Base-by-base conservation (phyloP, 2,797 vertebrate genomes). In the Rhinichthys osculus region DNA sequence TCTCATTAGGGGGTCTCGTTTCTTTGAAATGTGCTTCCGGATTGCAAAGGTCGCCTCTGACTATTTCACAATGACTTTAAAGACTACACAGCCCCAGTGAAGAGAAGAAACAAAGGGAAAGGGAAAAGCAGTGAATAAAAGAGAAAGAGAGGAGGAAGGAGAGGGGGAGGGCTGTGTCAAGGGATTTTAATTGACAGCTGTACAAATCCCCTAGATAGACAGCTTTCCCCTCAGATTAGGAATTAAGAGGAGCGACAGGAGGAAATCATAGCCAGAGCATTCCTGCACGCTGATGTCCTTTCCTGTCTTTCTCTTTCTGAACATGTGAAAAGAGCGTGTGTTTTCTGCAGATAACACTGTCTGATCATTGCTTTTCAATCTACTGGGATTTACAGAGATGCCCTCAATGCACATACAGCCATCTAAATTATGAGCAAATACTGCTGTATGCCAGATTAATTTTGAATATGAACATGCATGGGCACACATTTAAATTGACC, bases 171-270 rank as follows among this genome's bases (percentile, higher is more conserved):
- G 90, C 92, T 92, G 92, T 91, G 88, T 93, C 85, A 81, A 93
- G 90, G 91, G 93, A 92, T 93, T 93, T 92, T 93, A 93, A 95
- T 93, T 93, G 94, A 95, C 93, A 94, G 91, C 93, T 94, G 91
- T 92, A 89, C 91, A 94, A 93, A 94, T 94, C 92, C 93, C 91
- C 92, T 71, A 89, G 85, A 87, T 89, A 87, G 79, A 89, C 86
- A 62, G 83, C 74, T 71, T 87, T 71, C 52, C 73, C 78, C 77
- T 85, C 81, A 88, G 86, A 89, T 77, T 19, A 78, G 79, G 80
- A 85, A 85, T 88, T 88, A 88, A 84, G 83, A 78, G 59, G 66
- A 79, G 84, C 81, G 85, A 85, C 50, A 84, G 81, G 38, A 78
- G 64, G 67, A 88, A 83, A 35, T 38, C 77, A 81, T 50, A 71